Evolutionary conservation across 2,113 vertebrate species (phyloP), one percentile per base, ranked within the genome.

Genomic region (Menidia beryllina): DNA sequence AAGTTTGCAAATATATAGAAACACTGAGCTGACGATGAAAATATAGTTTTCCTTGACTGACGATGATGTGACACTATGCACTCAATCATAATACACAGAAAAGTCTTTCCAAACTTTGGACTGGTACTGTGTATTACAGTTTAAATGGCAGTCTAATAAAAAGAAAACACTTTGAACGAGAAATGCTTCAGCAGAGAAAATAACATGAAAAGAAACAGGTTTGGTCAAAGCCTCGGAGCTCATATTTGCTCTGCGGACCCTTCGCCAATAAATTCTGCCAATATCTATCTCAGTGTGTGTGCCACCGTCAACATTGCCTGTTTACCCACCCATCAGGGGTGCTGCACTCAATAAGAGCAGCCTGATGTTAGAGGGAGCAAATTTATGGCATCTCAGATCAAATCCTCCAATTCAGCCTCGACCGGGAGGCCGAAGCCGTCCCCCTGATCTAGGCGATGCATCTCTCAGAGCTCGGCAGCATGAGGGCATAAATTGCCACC

Each of bases 311-410:
- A 45, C 49, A 38, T 17, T 1, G 39, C 21, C 58, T 45, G 69
- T 63, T 45, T 54, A 25, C 23, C n/a, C 20, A 56, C 52, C 38
- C 38, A 30, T 75, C 48, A 50, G 59, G 24, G 19, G 60, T 26
- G 17, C 41, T 60, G 63, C 52, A 12, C 56, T 60, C 17, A 3
- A 38, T 66, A 70, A 62, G 57, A 68, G 66, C 58, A 47, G 60
- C 25, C 50, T 45, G 55, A 1, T 57, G 78, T 52, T 55, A 50
- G 60, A 45, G 1, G 26, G 24, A 65, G 21, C 47, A 26, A 27
- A 48, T 70, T 48, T 45, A 59, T 11, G 19, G 4, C 1, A 13
- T 3, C 60, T 26, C 45, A 15, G 50, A 1, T 69, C 68, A 61
- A n/a, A 64, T 49, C 51, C 26, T 45, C 64, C 54, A 26, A n/a